Base-by-base conservation (phyloP, 2,797 vertebrate species). In the Enteromius unitaeniatus region DNA sequence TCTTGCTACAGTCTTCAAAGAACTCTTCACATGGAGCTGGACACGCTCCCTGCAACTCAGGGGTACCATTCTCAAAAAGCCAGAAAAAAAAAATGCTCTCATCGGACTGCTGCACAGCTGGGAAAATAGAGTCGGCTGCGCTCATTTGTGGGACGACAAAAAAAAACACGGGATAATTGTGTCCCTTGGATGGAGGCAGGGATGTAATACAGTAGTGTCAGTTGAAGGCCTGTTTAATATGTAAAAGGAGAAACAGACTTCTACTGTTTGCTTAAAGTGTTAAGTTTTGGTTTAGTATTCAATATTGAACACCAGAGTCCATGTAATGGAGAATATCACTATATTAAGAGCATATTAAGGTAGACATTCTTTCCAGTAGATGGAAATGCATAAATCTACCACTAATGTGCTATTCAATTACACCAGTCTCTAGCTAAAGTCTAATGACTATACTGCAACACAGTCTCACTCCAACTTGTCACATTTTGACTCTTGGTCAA, bases 1-100 rank as follows among this genome's bases (percentile, higher is more conserved):
- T 90, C 89, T 88, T 90, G 90, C 83, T 90, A 79, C 75, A 84
- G 88, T 91, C 91, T 93, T 94, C 92, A 94, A 93, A 95, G 92
- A 87, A 81, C 78, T 89, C 90, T 91, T 90, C 89, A 93, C 90
- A 93, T 86, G 86, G 90, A 91, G 90, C 90, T 92, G 92, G 92
- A 94, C 93, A 88, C 92, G 89, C 86, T 93, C 81, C 90, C 92
- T 93, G 91, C 86, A 92, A 92, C 90, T 92, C 87, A 75, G 87
- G 88, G 91, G 92, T 91, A 89, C 86, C 78, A 82, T 92, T 90
- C 85, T 92, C 91, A 92, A 92, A 93, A 81, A 65, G 40, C 73
- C 64, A 75, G 15, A 45, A 9, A 49, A 77, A 85, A 84, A 86
- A 86, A 87, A 86, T 78, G 81, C 81, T 92, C 89, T 91, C 88